Evolutionary conservation across 2,113 vertebrate genomes (phyloP).

Genomic region (Mus spicilegus): DNA sequence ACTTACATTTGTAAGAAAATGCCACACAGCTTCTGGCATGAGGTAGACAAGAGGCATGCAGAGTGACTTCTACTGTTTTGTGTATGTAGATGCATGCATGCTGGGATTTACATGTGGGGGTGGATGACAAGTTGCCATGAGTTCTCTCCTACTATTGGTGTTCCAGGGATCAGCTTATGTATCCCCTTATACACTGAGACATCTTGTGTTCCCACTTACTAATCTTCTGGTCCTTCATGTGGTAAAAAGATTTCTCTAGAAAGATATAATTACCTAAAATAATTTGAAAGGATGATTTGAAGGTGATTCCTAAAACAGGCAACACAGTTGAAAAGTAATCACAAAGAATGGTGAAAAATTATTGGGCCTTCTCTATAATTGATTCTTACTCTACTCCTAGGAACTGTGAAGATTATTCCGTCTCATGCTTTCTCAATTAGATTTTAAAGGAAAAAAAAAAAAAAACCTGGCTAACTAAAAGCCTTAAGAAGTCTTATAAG

Average conservation of each 20-base stretch:
- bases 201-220: background rate
- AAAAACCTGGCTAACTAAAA: background rate
- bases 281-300: background rate
- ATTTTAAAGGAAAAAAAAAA: slow-evolving; percentile 9
- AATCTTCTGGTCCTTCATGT: background rate
- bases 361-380: background rate
- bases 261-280: background rate
- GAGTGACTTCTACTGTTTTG: background rate
- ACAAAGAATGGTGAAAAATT: background rate
- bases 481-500: background rate
- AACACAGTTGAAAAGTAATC: background rate
- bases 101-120: background rate
- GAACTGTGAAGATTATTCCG: background rate
- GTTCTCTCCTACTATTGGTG: background rate
- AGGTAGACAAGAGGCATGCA: background rate
- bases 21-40: background rate
- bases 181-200: background rate
- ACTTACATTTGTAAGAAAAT: background rate
- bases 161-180: background rate
- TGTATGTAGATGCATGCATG: background rate
- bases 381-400: background rate
- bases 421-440: background rate
- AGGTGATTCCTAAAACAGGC: background rate
- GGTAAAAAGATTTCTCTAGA: background rate
- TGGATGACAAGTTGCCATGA: background rate